Conservation (phyloP, 1,140 invertebrate species). For the Drosophila pectinifera region DNA sequence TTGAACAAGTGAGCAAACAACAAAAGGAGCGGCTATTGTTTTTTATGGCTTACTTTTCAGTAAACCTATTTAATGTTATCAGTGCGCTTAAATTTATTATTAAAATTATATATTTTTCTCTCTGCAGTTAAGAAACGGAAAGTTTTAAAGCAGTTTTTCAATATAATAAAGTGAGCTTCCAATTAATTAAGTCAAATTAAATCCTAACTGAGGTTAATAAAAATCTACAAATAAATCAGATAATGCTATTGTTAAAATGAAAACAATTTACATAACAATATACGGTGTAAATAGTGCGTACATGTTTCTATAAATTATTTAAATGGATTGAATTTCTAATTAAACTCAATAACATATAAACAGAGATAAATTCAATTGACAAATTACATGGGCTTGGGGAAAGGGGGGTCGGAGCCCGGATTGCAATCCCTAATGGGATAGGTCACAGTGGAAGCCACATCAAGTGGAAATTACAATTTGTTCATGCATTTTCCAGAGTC, state of each 20-base stretch:
- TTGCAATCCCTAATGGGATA: background rate
- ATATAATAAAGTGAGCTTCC: background rate
- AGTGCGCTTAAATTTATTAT: background rate
- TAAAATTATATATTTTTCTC: background rate
- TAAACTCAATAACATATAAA: constrained; percentile 61
- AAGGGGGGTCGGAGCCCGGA: background rate
- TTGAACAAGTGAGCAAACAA: constrained; percentile 48
- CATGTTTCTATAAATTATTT: constrained; percentile 48
- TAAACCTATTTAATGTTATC: constrained; percentile 14
- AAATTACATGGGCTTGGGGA: constrained; percentile 45
- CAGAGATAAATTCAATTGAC: constrained; percentile 67
- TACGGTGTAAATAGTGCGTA: constrained; percentile 7
- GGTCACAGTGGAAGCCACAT: constrained; percentile 46
- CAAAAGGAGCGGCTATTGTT: constrained; percentile 12
- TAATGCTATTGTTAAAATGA: background rate
- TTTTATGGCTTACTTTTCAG: constrained; percentile 21
- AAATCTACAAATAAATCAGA: background rate
- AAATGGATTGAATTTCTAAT: constrained; percentile 58
- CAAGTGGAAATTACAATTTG: constrained; percentile 54
- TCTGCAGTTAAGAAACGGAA: background rate
- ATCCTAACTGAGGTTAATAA: background rate
- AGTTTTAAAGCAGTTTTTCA: background rate
- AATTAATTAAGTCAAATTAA: constrained; percentile 2
- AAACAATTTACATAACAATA: background rate
- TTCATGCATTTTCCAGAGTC: constrained; percentile 10